Evolutionary conservation across 2,888 invertebrate species (phyloP).

Genomic region (Lasioglossum pauxillum): DNA sequence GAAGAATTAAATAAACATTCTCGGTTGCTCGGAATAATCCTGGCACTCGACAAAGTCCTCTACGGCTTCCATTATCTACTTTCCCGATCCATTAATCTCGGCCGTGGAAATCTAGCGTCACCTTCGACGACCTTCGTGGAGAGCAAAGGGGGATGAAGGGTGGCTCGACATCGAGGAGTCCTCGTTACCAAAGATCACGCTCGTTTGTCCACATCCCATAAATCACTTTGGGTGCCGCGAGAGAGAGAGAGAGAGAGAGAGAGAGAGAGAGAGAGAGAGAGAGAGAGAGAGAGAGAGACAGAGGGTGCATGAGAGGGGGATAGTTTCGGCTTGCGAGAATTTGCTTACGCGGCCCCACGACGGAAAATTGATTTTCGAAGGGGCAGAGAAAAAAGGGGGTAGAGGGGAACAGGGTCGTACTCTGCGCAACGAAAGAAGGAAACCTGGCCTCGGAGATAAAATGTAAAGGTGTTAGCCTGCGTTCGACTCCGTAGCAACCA

Average conservation of each 20-base stretch:
- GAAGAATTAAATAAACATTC: constrained; percentile 14
- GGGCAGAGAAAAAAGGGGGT: too few relatives aligned
- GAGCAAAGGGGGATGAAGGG: constrained; percentile 3
- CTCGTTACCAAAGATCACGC: constrained; percentile 40
- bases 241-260: not conserved
- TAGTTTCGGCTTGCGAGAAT: constrained; percentile 25
- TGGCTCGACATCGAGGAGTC: constrained; percentile 26
- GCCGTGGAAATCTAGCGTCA: constrained; percentile 27
- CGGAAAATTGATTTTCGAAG: constrained; percentile 58
- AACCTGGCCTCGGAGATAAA: constrained; percentile 71
- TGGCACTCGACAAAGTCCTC: not conserved
- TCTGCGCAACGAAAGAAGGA: constrained; percentile 12
- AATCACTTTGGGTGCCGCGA: constrained; percentile 32
- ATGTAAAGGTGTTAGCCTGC: constrained; percentile 76
- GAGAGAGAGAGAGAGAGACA: not conserved
- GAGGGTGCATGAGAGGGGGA: not conserved
- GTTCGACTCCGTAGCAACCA: constrained; percentile 47
- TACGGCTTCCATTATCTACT: constrained; percentile 16
- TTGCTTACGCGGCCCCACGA: constrained; percentile 31
- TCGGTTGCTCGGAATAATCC: not conserved
- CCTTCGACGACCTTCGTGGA: constrained; percentile 24
- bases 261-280: not conserved
- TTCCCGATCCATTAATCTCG: constrained; percentile 36
- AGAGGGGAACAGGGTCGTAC: constrained; percentile 3
- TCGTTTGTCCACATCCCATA: constrained; percentile 44